Evolutionary conservation across 1,140 invertebrate species (phyloP), one percentile per base, ranked within the genome.

Genomic region (Orussus abietinus): DNA sequence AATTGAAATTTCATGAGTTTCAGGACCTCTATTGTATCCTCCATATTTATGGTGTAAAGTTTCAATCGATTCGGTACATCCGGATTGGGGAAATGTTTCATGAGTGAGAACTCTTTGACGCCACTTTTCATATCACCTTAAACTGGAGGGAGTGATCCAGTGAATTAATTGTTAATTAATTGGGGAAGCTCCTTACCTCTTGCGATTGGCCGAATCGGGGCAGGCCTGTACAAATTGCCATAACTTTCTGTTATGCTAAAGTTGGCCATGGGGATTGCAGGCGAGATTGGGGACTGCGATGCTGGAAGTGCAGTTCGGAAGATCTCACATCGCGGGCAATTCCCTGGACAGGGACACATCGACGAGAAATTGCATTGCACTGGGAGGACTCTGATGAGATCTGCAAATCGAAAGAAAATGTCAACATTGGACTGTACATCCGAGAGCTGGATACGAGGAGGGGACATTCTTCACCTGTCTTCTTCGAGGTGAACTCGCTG

Each of bases 131-230:
- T n/a, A n/a, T n/a, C n/a, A n/a, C n/a, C n/a, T n/a, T n/a, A n/a
- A n/a, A n/a, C n/a, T n/a, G n/a, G n/a, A n/a, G n/a, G n/a, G n/a
- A n/a, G n/a, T n/a, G n/a, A n/a, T n/a, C n/a, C n/a, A n/a, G n/a
- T n/a, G n/a, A n/a, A n/a, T n/a, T n/a, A n/a, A n/a, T n/a, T n/a
- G n/a, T n/a, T n/a, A n/a, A n/a, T n/a, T n/a, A n/a, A n/a, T n/a
- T n/a, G n/a, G n/a, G n/a, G 13, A 26, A 34, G 21, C 31, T 48
- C 48, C 53, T 66, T 47, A 69, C 66, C 51, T 51, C 58, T 53
- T 9, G 56, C 47, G 1, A 62, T 26, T 4, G 64, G 60, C 29
- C 63, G 59, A n/a, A 71, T 22, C 1, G 63, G 59, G 5, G 52
- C 37, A 0, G 68, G 53, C 12, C 61, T 54, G 36, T 61, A 60